A percentile compares a stretch with the other conserved stretches of the same genome.
Conservation (phyloP, 2,888 invertebrate genomes). For the Scaptomyza caliginosa region DNA sequence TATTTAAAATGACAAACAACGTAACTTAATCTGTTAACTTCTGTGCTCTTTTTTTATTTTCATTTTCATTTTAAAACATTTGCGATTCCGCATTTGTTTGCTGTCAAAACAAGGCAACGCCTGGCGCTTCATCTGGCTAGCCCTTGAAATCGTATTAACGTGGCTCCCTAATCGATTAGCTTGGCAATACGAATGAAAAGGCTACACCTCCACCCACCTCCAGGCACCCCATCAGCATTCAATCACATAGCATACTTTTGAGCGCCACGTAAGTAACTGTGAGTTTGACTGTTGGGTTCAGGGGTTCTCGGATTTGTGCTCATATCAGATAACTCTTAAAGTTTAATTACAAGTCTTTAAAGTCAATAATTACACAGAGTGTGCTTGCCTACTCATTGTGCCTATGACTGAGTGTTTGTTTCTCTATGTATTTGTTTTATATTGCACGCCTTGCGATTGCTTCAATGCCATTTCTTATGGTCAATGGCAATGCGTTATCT, state of each 20-base stretch:
- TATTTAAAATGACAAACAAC: background rate
- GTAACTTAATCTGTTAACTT: background rate
- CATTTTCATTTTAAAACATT: too few species aligned
- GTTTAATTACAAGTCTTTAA: conserved; percentile 12
- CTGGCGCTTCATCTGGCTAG: background rate
- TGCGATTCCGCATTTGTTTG: background rate
- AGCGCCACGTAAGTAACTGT: background rate
- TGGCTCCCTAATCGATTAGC: conserved; percentile 11
- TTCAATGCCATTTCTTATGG: conserved; percentile 19
- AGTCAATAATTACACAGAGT: conserved; percentile 7
- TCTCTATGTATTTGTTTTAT: background rate
- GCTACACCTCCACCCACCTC: background rate
- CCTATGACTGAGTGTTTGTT: background rate
- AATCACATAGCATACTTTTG: conserved; percentile 27
- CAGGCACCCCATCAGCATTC: background rate
- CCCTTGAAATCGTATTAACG: background rate
- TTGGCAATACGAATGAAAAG: background rate
- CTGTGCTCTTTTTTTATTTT: background rate
- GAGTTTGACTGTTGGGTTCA: background rate
- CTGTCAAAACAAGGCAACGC: background rate
- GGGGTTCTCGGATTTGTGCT: background rate
- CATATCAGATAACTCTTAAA: background rate
- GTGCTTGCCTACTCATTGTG: background rate
- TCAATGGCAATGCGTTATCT: conserved; percentile 12
- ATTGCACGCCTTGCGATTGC: background rate